A percentile compares a stretch with the other conserved stretches of the same genome.
These are phyloP conservation scores for Drosophila mettleri DNA, from an alignment of 2,888 invertebrate genomes.

Conservation along the genomic window DNA sequence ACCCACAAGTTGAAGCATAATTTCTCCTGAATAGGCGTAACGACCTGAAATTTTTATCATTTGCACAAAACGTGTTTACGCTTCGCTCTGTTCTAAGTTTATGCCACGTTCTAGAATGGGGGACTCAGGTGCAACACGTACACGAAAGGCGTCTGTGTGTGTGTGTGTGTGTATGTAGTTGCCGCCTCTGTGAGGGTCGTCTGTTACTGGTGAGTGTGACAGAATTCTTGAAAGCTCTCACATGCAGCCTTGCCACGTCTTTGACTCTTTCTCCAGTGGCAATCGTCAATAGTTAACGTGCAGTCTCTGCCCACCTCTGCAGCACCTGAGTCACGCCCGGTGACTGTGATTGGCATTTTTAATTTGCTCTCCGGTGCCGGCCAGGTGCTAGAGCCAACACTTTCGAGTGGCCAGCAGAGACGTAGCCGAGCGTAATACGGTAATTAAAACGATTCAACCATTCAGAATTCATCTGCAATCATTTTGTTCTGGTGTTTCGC, in stretches of 20 bases:
- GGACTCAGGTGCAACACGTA: constrained; percentile 56
- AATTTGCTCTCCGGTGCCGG: constrained; percentile 46
- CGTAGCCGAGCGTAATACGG: constrained; percentile 21
- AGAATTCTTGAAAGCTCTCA: constrained; percentile 40
- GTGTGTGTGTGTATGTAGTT: constrained; percentile 3
- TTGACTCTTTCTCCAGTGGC: constrained; percentile 22
- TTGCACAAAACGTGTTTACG: constrained; percentile 56
- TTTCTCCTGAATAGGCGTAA: constrained; percentile 49
- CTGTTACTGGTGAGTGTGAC: constrained; percentile 31
- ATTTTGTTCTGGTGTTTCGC: constrained; percentile 5
- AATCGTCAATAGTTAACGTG: constrained; percentile 44
- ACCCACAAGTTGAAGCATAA: constrained; percentile 46
- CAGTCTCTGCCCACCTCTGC: neutral
- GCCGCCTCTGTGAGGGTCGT: neutral
- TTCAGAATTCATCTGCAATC: constrained; percentile 36
- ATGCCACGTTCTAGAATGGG: constrained; percentile 2
- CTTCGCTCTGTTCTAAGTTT: constrained; percentile 5
- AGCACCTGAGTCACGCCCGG: constrained; percentile 34
- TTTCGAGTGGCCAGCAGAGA: constrained; percentile 18
- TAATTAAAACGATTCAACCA: constrained; percentile 52
- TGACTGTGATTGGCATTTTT: constrained; percentile 66
- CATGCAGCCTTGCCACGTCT: constrained; percentile 44
- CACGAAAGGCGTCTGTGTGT: constrained; percentile 9
- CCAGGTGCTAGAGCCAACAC: constrained; percentile 29
- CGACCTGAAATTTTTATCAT: constrained; percentile 63